phyloP scores from a whole-genome alignment of 2,113 vertebrate genomes.

The Formicarius rufipectus region DNA sequence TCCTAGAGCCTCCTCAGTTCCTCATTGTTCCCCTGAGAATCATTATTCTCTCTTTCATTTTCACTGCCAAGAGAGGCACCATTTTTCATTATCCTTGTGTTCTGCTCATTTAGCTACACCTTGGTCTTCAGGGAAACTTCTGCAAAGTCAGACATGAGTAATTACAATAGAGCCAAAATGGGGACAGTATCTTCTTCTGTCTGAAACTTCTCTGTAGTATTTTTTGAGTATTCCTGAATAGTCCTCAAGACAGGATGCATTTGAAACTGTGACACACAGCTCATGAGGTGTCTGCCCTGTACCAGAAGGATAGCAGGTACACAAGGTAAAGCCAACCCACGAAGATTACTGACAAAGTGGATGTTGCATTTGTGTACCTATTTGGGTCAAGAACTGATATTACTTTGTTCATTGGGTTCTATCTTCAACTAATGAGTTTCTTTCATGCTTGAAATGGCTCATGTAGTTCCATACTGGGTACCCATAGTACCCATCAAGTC shows the following conservation, averaged over 20 bases:
- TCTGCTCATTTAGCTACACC: background rate
- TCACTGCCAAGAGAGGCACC: background rate
- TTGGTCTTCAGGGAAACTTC: background rate
- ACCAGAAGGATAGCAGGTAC: background rate
- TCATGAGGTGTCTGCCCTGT: background rate
- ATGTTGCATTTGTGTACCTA: background rate
- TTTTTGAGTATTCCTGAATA: background rate
- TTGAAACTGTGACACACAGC: background rate
- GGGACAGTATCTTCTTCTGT: background rate
- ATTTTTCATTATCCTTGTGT: background rate
- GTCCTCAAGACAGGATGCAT: background rate
- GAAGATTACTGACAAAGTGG: background rate
- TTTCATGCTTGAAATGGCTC: background rate
- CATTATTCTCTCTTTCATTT: background rate
- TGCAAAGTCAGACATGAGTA: background rate
- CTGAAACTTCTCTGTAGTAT: background rate
- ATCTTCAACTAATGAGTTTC: fast-evolving
- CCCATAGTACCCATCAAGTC: background rate
- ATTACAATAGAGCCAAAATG: background rate
- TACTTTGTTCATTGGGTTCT: background rate
- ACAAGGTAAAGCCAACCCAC: background rate
- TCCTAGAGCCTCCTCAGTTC: background rate
- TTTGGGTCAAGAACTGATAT: background rate
- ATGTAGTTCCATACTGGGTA: background rate
- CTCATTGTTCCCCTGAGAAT: background rate